Base-by-base conservation (phyloP, 1,140 invertebrate genomes). In the Drosophila asahinai region DNA sequence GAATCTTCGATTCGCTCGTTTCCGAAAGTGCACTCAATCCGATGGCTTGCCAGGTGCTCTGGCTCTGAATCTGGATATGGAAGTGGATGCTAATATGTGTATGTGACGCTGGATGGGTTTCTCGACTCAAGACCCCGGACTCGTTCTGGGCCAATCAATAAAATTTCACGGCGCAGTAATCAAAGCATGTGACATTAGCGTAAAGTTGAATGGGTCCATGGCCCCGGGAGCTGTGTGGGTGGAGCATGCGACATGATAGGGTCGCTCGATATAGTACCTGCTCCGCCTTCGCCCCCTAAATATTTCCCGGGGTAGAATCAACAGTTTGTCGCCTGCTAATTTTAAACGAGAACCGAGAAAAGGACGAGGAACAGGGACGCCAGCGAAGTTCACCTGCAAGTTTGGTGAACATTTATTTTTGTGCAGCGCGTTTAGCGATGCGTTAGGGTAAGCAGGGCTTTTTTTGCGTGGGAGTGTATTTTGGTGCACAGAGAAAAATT, bases 111-210 rank as follows among this genome's bases (percentile, higher is more conserved):
- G 73, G 60, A 52, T 59, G 61, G 38, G 57, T 67, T 66, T 52
- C 48, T 42, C 74, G 54, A 79, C 51, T 62, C 45, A 40, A 48
- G 47, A 71, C 60, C 58, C 59, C 54, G 54, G 57, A 57, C 61
- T 51, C 68, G 68, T 52, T 73, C 64, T 48, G 80, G 86, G 86
- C 81, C 90, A 91, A 91, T 91, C 90, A 90, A 91, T 91, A 91
- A 90, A 91, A 90, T 91, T 91, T 91, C 90, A 91, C 90, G 90
- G 77, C 89, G 66, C 86, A 83, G 80, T 91, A 92, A 90, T 91
- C 90, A 91, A 91, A 91, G 90, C 90, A 83, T 84, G 86, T 75
- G 90, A 83, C 91, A 91, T 91, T 91, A 91, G 90, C 73, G 90
- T 79, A 86, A 92, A 91, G 90, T 92, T 91, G 84, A 91, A 90